Percentiles rank a stretch among this genome's conserved stretches.
Evolutionary conservation across 1,140 invertebrate genomes (phyloP).

Genomic region (Zaprionus ornatus): DNA sequence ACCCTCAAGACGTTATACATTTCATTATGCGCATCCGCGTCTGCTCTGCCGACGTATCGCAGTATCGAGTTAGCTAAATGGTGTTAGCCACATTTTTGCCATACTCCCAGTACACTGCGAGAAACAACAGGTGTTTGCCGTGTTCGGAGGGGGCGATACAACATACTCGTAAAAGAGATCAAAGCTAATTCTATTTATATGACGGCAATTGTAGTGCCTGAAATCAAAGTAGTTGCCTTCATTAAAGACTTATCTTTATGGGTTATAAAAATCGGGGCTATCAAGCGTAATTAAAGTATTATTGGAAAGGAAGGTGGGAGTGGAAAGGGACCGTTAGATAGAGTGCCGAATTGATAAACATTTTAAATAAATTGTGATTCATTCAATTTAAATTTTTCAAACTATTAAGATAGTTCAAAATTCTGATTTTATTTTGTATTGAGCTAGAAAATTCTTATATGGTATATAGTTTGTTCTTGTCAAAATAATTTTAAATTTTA

Average conservation of each 20-base stretch:
- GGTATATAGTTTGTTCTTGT: too few relatives aligned
- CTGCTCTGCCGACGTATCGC: slow-evolving; percentile 6
- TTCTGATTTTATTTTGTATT: background rate
- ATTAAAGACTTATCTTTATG: background rate
- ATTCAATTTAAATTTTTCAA: background rate
- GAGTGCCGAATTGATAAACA: background rate
- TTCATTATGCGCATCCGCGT: slow-evolving; percentile 48
- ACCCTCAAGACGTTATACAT: slow-evolving; percentile 37
- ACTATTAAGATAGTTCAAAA: background rate
- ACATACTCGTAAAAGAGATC: background rate
- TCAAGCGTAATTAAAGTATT: slow-evolving; percentile 2
- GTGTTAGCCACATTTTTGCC: slow-evolving; percentile 65
- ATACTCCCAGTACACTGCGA: slow-evolving; percentile 27
- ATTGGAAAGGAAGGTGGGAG: background rate
- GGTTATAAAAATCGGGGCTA: background rate
- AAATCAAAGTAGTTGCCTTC: slow-evolving; percentile 1
- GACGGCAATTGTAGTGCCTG: background rate
- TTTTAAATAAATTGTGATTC: background rate
- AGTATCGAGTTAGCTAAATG: slow-evolving; percentile 42
- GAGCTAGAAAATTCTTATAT: too few relatives aligned
- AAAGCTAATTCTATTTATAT: background rate
- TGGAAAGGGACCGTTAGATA: background rate
- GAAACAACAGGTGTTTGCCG: slow-evolving; percentile 1
- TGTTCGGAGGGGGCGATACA: background rate
- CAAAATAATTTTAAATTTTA: too few relatives aligned